Evolutionary conservation across 1,140 invertebrate genomes (phyloP), one percentile per base, ranked within the genome.

Genomic region (Drosophila ficusphila): DNA sequence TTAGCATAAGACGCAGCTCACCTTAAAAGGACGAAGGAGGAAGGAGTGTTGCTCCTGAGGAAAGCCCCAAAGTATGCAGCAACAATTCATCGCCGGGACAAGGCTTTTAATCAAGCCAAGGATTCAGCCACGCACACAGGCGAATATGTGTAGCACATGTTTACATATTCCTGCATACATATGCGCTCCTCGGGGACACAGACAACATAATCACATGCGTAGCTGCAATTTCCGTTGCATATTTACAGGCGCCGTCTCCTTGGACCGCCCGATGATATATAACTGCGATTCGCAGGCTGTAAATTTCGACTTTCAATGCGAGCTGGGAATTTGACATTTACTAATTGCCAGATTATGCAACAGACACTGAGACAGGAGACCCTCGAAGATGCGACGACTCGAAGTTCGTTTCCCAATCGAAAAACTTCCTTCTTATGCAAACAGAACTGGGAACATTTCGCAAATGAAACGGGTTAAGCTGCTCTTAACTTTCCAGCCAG

Each of bases 301-400:
- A 78, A 83, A 83, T 85, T 83, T 54, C 3, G 58, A 70, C 73
- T 69, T 69, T 82, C 79, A 82, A 75, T 83, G 79, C 69, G 48
- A 48, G 42, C 44, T 6, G 64, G 19, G 65, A 70, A 71, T 58
- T 70, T 70, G 68, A 58, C 65, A 70, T 71, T 71, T 71, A 70
- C 65, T 71, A 71, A 71, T 71, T 71, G 68, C 52, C 42, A 41
- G 65, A 71, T 71, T 70, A 71, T 70, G 65, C 52, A 64, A 41
- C 39, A 42, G 42, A 49, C 36, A 6, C 34, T 23, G 23, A 46
- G 34, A 33, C 25, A 29, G 12, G 19, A 41, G 16, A 19, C 19
- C 12, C 39, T 27, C 29, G 29, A 44, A 19, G 29, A 62, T 12
- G 12, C 12, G 7, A n/a, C 19, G 25, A 41, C 56, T 25, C 21